phyloP scores from a whole-genome alignment of 2,113 vertebrate species.

The Xenopus tropicalis region DNA sequence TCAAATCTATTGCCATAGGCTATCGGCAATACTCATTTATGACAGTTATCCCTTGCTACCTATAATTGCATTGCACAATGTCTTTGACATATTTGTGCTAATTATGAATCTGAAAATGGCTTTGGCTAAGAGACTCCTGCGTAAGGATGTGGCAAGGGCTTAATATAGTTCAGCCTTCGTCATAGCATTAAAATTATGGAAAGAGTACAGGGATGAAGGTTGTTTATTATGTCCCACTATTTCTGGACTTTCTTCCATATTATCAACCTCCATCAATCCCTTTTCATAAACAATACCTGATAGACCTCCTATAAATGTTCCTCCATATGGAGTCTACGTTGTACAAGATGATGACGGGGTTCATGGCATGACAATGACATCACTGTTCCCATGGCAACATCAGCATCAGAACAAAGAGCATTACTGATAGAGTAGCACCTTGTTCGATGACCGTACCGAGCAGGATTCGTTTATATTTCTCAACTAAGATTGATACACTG shows the following conservation, averaged over 20 bases:
- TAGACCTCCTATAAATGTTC: not conserved
- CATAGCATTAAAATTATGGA: not conserved
- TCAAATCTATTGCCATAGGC: not conserved
- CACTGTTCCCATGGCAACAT: constrained; percentile 34
- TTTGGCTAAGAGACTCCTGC: not conserved
- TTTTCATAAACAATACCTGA: not conserved
- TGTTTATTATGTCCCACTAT: not conserved
- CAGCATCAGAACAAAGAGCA: constrained; percentile 29
- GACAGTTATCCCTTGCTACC: too few species aligned
- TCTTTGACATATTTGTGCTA: not conserved
- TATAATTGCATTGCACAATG: too few species aligned
- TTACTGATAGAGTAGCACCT: constrained; percentile 9
- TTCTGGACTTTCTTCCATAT: not conserved
- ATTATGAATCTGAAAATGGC: too few species aligned
- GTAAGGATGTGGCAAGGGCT: not conserved
- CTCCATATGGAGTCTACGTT: constrained; percentile 13
- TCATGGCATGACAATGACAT: constrained; percentile 30
- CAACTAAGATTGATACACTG: not conserved
- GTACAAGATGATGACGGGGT: constrained; percentile 31
- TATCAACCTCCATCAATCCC: constrained; percentile 1
- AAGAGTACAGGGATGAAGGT: not conserved
- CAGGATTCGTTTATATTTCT: constrained; percentile 2
- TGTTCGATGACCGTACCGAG: not conserved
- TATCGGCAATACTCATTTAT: not conserved
- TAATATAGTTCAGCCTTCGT: not conserved